Base-by-base conservation (phyloP, 2,888 invertebrate genomes). In the Ferrisia virgata region DNA sequence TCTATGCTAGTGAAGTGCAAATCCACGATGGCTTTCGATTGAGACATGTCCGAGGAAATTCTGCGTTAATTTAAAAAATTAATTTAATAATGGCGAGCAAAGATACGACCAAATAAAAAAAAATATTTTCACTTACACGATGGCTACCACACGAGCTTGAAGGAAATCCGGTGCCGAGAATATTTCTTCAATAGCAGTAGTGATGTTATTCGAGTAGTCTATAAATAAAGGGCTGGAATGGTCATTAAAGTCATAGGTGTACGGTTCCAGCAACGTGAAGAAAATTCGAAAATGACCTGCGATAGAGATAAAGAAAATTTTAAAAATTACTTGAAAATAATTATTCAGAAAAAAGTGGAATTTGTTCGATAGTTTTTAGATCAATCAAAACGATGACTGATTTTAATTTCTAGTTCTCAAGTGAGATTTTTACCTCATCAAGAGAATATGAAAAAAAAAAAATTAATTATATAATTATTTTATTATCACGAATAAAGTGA, bases 11-110 rank as follows among this genome's bases (percentile, higher is more conserved):
- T 25, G 9, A 69, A 15, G n/a, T 82, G 72, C 15, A 82, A n/a
- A 28, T 82, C 82, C 9, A 82, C 25, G 31, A 82, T 25, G 2
- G 82, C 82, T 33, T 82, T 82, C 4, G 82, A 72, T 25, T 8
- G 6, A 25, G 39, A 31, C 13, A 9, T 6, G 3, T 43, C 28
- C 6, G 40, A 15, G 11, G 82, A 43, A n/a, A 8, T 82, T 40
- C 82, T 82, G 40, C 11, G 13, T 25, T 6, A 58, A 64, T 5
- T 25, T 11, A 79, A n/a, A 78, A 8, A 22, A 36, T 6, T 3
- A 40, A 13, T 4, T n/a, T 40, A 79, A 1, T 40, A 79, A 13
- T n/a, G n/a, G n/a, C n/a, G n/a, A n/a, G n/a, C n/a, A n/a, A n/a
- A n/a, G 15, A 36, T 1, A 11, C 11, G n/a, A 22, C 36, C n/a